phyloP scores from a whole-genome alignment of 2,797 vertebrate species.

The Crocidura indochinensis region DNA sequence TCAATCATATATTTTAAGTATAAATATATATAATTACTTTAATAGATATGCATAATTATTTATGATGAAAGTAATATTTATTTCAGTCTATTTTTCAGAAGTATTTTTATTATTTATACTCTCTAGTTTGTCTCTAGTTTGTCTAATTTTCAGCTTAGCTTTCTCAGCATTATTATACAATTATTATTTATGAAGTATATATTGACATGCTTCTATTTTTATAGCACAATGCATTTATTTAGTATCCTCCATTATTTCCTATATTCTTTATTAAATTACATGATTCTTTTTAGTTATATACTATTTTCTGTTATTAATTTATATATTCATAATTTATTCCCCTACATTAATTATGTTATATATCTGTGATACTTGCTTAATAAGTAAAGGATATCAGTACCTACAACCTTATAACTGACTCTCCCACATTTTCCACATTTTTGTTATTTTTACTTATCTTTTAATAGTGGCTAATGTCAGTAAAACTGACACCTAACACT shows the following conservation, averaged over 20 bases:
- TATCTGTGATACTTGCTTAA: not conserved
- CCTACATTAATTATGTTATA: not conserved
- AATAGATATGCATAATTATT: conserved; percentile 26
- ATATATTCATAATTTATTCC: not conserved
- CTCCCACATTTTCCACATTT: not conserved
- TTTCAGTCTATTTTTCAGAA: not conserved
- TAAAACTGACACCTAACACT: no score
- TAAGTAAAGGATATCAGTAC: not conserved
- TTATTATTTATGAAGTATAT: conserved; percentile 24
- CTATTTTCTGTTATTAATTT: conserved; percentile 16
- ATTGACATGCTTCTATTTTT: conserved; percentile 16
- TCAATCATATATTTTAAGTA: conserved; percentile 11
- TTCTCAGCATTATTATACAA: conserved; percentile 36
- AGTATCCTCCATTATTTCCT: no score
- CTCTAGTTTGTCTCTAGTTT: not conserved
- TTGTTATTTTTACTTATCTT: conserved; percentile 41
- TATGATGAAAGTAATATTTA: conserved; percentile 30
- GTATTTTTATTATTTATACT: not conserved
- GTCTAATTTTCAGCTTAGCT: not conserved
- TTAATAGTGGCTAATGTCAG: no score
- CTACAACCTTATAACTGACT: not conserved
- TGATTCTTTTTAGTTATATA: not conserved
- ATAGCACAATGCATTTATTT: no score
- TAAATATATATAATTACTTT: not conserved
- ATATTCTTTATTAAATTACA: not conserved